Evolutionary conservation across 1,140 invertebrate species (phyloP).

Genomic region (Drosophila nigromelanica): DNA sequence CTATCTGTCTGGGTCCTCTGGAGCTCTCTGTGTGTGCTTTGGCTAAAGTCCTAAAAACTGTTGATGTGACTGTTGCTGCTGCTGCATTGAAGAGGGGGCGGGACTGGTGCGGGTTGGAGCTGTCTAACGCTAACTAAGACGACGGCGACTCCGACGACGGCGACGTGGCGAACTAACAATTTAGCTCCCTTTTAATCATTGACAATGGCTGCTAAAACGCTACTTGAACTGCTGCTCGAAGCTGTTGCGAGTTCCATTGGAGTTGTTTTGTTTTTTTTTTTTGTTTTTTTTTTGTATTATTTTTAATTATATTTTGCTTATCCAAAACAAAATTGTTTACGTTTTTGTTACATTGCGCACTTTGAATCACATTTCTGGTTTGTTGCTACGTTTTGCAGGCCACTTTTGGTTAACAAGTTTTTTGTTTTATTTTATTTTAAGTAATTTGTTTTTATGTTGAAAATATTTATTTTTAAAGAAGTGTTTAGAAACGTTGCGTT

Average conservation of each 20-base stretch:
- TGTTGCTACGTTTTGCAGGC: conserved; percentile 68
- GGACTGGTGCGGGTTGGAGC: not conserved
- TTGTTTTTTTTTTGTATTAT: conserved; percentile 12
- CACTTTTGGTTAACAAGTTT: conserved; percentile 69
- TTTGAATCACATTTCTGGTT: conserved; percentile 76
- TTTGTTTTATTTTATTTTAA: conserved; percentile 16
- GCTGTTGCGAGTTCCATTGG: conserved; percentile 70
- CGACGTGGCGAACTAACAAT: conserved; percentile 40
- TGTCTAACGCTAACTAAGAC: conserved; percentile 58
- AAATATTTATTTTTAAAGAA: conserved; percentile 29
- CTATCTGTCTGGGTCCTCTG: conserved; percentile 18
- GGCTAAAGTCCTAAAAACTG: conserved; percentile 25
- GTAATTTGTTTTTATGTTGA: conserved; percentile 11
- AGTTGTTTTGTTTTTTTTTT: conserved; percentile 33
- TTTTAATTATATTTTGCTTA: conserved; percentile 20
- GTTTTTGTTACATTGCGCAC: conserved; percentile 72
- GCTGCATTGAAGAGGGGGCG: conserved; percentile 4
- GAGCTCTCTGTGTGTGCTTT: conserved; percentile 20
- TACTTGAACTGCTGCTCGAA: conserved; percentile 58
- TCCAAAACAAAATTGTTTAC: conserved; percentile 47
- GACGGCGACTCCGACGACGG: conserved; percentile 60
- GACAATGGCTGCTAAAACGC: conserved; percentile 65
- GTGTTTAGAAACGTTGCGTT: conserved; percentile 76
- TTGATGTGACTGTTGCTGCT: conserved; percentile 33
- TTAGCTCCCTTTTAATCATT: conserved; percentile 64